phyloP scores from a whole-genome alignment of 2,888 invertebrate species.

The Apamea anceps region DNA sequence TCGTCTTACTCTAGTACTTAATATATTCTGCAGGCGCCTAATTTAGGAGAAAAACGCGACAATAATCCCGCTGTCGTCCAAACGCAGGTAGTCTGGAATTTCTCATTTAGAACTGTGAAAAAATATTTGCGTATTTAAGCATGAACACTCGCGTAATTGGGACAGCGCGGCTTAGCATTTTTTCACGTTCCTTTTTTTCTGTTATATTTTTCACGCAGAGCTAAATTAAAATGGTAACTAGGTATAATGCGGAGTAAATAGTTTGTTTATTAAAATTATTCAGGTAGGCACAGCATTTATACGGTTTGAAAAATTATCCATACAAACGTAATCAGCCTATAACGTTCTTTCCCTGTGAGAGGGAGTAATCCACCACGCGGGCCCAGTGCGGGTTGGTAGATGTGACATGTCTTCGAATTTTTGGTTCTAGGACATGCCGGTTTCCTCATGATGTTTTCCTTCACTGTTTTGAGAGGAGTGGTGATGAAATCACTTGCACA shows the following conservation, averaged over 20 bases:
- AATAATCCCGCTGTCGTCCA: constrained; percentile 65
- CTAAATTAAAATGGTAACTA: constrained; percentile 25
- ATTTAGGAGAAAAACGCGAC: constrained; percentile 57
- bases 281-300: not conserved
- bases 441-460: too few species aligned
- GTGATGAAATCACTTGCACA: too few species aligned
- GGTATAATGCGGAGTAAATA: not conserved
- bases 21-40: constrained; percentile 47
- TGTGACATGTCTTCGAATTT: too few species aligned
- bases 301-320: too few species aligned
- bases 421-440: too few species aligned
- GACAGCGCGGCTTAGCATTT: constrained; percentile 26
- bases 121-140: constrained; percentile 49
- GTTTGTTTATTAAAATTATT: constrained; percentile 15
- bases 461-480: too few species aligned
- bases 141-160: constrained; percentile 44
- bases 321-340: too few species aligned
- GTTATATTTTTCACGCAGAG: not conserved
- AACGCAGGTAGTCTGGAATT: constrained; percentile 69
- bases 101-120: constrained; percentile 71
- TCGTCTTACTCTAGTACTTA: constrained; percentile 19
- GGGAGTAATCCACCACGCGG: too few species aligned
- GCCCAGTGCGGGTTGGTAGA: too few species aligned
- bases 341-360: too few species aligned
- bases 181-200: constrained; percentile 6